Evolutionary conservation across 2,797 vertebrate species (phyloP).

Genomic region (Brotula barbata): DNA sequence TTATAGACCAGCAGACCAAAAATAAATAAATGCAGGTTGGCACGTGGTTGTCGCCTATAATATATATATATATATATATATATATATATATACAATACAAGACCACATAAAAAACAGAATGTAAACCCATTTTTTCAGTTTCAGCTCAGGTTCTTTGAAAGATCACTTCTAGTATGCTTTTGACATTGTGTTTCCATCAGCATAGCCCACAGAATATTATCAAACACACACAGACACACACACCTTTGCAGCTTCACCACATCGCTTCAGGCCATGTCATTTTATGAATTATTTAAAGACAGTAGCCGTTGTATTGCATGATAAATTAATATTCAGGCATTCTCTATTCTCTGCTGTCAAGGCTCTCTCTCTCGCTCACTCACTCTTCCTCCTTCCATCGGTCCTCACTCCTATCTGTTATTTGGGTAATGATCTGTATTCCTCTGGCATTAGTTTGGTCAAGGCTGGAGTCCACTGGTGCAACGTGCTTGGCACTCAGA

Average conservation of each 20-base stretch:
- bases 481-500: constrained; percentile 66
- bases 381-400: constrained; percentile 6
- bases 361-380: constrained; percentile 18
- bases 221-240: constrained; percentile 1
- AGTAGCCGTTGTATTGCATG: constrained; percentile 40
- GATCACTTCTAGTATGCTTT: constrained; percentile 27
- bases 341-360: constrained; percentile 57
- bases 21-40: not conserved
- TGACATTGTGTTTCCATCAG: constrained; percentile 29
- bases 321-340: constrained; percentile 71
- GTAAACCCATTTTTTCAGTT: too few relatives aligned
- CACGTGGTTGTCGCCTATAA: not conserved
- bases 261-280: constrained; percentile 64
- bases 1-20: too few relatives aligned
- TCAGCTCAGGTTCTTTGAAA: not conserved
- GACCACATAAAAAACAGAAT: too few relatives aligned
- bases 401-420: constrained; percentile 43
- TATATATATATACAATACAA: too few relatives aligned
- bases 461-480: constrained; percentile 60
- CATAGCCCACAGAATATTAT: constrained; percentile 25
- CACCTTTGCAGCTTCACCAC: constrained; percentile 18
- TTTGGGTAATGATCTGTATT: constrained; percentile 73
- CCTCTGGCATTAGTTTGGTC: constrained; percentile 64
- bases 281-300: constrained; percentile 77
- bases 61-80: too few relatives aligned